Evolutionary conservation across 2,888 invertebrate species (phyloP), one percentile per base, ranked within the genome.

Genomic region (Brachyopa scutellaris): DNA sequence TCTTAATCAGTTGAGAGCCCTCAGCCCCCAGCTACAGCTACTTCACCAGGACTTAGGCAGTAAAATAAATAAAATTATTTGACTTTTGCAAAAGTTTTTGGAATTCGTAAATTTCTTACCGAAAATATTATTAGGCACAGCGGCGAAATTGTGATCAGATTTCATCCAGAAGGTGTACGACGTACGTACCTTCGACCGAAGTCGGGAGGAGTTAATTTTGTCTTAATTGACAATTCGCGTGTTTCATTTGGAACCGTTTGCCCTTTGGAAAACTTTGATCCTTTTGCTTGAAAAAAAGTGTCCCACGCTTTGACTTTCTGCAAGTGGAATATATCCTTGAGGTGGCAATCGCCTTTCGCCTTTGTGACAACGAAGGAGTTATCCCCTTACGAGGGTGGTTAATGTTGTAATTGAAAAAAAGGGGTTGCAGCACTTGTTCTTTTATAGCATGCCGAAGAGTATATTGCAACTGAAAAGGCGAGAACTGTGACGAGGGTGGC

Each of bases 401-500:
- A 77, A 83, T 77, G 83, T 59, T 13, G 83, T 78, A 83, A 78
- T 78, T 72, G 78, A 78, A 83, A 80, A 33, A 78, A 83, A 78
- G 78, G 83, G 83, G 77, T 78, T 55, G 83, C 62, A 67, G 83
- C 83, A 83, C 83, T 83, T 83, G 83, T 83, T 83, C 83, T 67
- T 80, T 80, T 70, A 76, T 74, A 53, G 70, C 47, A 49, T 17
- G 64, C 45, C 59, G 45, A 19, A 21, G 33, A 21, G 57, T 19
- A 47, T 77, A 64, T 77, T 72, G 82, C 77, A 72, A 72, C 57
- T 64, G 82, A 77, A 70, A 62, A 70, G 78, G 69, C 79, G 79
- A 84, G 79, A 84, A 66, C 74, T 79, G 76, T 84, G 84, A 84
- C 83, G 84, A 82, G 80, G 84, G 84, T 74, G 85, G 84, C 85